These are phyloP conservation scores for Amazona finschi DNA, from an alignment of 2,797 vertebrate species.

Conservation along the genomic window DNA sequence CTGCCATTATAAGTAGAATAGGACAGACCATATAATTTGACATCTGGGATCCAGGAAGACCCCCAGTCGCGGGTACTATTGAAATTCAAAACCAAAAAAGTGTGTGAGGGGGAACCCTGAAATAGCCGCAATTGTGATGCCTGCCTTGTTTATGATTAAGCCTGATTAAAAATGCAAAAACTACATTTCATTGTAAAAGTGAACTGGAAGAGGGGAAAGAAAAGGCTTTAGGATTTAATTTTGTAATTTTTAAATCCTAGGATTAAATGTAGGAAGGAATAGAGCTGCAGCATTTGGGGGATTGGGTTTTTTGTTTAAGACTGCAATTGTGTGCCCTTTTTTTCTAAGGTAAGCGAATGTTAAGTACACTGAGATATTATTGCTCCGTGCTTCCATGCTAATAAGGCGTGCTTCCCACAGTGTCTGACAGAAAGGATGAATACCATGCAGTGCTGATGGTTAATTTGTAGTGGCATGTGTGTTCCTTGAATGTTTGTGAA, in stretches of 20 bases:
- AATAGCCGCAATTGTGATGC: conserved; percentile 43
- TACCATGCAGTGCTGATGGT: conserved; percentile 73
- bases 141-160: conserved; percentile 66
- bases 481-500: conserved; percentile 76
- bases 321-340: conserved; percentile 49
- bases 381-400: conserved; percentile 71
- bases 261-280: conserved; percentile 41
- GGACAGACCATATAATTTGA: conserved; percentile 59
- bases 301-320: conserved; percentile 41
- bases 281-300: conserved; percentile 2
- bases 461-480: conserved; percentile 83
- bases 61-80: conserved; percentile 64
- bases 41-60: conserved; percentile 73
- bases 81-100: conserved; percentile 65
- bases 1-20: conserved; percentile 38
- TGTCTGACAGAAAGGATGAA: conserved; percentile 79
- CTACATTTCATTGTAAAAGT: conserved; percentile 39
- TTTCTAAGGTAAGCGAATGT: conserved; percentile 56
- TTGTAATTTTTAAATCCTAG: conserved; percentile 65
- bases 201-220: conserved; percentile 36
- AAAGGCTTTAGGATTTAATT: conserved; percentile 60
- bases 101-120: background rate
- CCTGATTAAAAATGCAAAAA: conserved; percentile 73
- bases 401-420: conserved; percentile 80
- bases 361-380: conserved; percentile 59